phyloP scores from a whole-genome alignment of 2,888 invertebrate species.

The Sipha maydis region DNA sequence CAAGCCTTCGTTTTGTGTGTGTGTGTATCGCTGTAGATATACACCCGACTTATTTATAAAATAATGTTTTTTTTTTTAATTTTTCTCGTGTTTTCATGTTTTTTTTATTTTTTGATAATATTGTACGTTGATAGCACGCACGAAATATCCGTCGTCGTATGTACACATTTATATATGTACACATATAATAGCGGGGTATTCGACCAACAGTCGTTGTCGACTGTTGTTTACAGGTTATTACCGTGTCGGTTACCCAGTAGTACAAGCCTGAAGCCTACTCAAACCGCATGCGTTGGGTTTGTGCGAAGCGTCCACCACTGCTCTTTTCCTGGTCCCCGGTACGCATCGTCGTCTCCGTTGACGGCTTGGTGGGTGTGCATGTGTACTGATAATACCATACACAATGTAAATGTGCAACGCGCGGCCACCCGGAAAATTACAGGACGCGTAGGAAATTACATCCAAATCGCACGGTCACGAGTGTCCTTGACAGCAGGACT shows the following conservation, averaged over 20 bases:
- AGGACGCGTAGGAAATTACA: neutral
- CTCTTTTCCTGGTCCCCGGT: neutral
- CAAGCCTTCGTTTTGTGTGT: neutral
- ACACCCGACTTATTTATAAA: neutral
- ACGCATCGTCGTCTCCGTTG: too few species aligned
- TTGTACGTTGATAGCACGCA: neutral
- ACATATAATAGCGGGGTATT: neutral
- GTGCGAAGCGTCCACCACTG: neutral
- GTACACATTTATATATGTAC: neutral
- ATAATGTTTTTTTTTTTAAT: neutral
- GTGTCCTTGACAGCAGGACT: neutral
- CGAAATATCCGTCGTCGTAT: constrained; percentile 13
- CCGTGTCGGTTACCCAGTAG: constrained; percentile 24
- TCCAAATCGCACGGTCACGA: neutral
- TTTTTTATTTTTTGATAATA: neutral
- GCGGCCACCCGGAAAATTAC: neutral
- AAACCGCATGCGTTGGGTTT: neutral
- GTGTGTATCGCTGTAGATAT: neutral
- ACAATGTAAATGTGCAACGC: neutral
- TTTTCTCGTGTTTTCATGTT: neutral
- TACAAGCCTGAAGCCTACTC: neutral
- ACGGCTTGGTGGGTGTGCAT: too few species aligned
- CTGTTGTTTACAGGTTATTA: neutral
- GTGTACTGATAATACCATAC: neutral
- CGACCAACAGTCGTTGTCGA: neutral